Evolutionary conservation across 1,140 invertebrate genomes (phyloP), one percentile per base, ranked within the genome.

Genomic region (Cydia fagiglandana): DNA sequence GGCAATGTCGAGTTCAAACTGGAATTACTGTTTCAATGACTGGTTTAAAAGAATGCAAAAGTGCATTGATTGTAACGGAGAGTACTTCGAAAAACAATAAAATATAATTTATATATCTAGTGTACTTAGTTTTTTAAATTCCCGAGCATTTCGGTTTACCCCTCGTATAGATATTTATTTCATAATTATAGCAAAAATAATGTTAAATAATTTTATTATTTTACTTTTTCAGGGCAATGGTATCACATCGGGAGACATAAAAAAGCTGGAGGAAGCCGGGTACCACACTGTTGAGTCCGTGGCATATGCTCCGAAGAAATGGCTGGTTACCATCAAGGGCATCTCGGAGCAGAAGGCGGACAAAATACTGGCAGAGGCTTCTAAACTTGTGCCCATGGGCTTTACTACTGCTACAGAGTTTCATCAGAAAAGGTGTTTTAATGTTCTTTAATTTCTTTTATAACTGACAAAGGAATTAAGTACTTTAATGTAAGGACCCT

Each of bases 301-400:
- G 24, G 98, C 98, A 6, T 99, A 97, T 94, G 96, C 98, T 2
- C 97, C 98, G 0, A 99, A 98, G 86, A 99, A 99, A 91, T 94
- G 95, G 84, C 90, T 99, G 0, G 88, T 99, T 10, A 90, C 95
- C 7, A 98, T 99, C 20, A 99, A 99, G 94, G 99, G 99, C 2
- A 98, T 99, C 73, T 99, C 98, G 76, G 99, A 99, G 89, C 96
- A 96, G 12, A 99, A 99, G 93, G 99, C 98, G 30, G 99, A 99
- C 80, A 99, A 99, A 94, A 96, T 99, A 78, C 84, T 99, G 74
- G 95, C 94, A 66, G 98, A 99, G 94, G 98, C 98, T 6, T 94
- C 95, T 0, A 99, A 99, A 93, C 86, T 99, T 17, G 97, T 99
- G 4, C 97, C 98, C 0, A 98, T 99, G 96, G 99, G 99, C 0